phyloP scores from a whole-genome alignment of 2,888 invertebrate species.

The Noctua janthina region DNA sequence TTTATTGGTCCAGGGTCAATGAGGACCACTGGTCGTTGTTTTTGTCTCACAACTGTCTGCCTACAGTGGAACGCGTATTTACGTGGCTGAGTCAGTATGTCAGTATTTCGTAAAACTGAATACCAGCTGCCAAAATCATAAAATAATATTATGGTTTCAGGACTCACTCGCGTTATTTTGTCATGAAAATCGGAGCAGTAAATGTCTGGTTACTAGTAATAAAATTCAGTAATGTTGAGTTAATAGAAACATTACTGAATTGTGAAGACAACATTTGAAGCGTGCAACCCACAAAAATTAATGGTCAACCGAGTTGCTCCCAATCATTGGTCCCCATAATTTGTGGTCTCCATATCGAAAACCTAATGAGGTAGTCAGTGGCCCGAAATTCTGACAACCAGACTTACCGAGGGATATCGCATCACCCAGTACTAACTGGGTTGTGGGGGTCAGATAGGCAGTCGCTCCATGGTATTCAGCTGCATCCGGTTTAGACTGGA shows the following conservation, averaged over 20 bases:
- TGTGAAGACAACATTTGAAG: too few species aligned
- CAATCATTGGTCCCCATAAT: neutral
- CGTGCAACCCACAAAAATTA: neutral
- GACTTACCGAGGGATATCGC: too few species aligned
- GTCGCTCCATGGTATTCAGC: too few species aligned
- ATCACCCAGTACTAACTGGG: too few species aligned
- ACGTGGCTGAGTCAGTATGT: neutral
- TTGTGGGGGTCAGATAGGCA: too few species aligned
- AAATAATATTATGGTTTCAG: constrained; percentile 25
- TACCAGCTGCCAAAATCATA: constrained; percentile 38
- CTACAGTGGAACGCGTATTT: neutral
- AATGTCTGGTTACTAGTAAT: constrained; percentile 21
- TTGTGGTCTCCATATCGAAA: neutral
- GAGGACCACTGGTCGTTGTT: neutral
- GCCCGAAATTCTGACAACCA: too few species aligned
- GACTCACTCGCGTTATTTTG: constrained; percentile 14
- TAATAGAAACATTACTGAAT: constrained; percentile 6
- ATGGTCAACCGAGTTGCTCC: neutral
- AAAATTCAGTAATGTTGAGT: constrained; percentile 8
- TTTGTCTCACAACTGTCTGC: constrained; percentile 7
- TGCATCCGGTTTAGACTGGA: too few species aligned
- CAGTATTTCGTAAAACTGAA: constrained; percentile 30
- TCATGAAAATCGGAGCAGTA: neutral
- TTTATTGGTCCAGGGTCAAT: neutral
- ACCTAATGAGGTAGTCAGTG: too few species aligned